phyloP scores from a whole-genome alignment of 2,888 invertebrate genomes.

The Cryptus armator region DNA sequence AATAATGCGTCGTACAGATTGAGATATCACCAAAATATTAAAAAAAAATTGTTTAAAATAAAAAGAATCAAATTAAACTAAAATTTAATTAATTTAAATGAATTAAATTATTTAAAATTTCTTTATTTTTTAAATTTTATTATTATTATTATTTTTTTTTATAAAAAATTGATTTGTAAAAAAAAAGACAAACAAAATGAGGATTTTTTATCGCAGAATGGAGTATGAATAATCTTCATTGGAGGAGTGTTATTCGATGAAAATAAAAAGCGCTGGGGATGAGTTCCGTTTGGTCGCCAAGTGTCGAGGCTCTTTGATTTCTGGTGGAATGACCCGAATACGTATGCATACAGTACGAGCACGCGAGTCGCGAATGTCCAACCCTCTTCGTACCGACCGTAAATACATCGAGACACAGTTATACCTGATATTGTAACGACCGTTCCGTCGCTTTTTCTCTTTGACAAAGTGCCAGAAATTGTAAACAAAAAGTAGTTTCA shows the following conservation, averaged over 20 bases:
- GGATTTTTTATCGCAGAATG: background rate
- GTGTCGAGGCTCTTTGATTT: slow-evolving; percentile 48
- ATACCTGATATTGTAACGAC: slow-evolving; percentile 55
- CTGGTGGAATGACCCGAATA: slow-evolving; percentile 54
- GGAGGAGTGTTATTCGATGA: slow-evolving; percentile 9
- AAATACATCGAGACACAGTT: slow-evolving; percentile 49
- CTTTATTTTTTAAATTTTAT: no score
- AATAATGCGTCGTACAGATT: background rate
- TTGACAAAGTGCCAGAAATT: slow-evolving; percentile 63
- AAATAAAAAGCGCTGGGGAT: slow-evolving; percentile 13
- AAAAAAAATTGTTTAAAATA: background rate
- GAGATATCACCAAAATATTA: background rate
- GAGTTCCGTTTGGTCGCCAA: background rate
- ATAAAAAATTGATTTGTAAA: background rate
- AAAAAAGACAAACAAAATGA: background rate
- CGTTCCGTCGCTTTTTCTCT: slow-evolving; percentile 26
- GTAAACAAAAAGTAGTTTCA: slow-evolving; percentile 51
- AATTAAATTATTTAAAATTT: no score
- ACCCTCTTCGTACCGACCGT: slow-evolving; percentile 21
- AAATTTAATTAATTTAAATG: background rate
- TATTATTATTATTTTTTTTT: no score
- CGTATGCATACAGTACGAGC: slow-evolving; percentile 20
- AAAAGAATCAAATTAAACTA: background rate
- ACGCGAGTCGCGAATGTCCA: slow-evolving; percentile 15
- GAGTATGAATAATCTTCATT: slow-evolving; percentile 26